A percentile compares a stretch with the other conserved stretches of the same genome.
These are phyloP conservation scores for Rhadinocentrus ornatus DNA, from an alignment of 2,797 vertebrate genomes.

Conservation along the genomic window DNA sequence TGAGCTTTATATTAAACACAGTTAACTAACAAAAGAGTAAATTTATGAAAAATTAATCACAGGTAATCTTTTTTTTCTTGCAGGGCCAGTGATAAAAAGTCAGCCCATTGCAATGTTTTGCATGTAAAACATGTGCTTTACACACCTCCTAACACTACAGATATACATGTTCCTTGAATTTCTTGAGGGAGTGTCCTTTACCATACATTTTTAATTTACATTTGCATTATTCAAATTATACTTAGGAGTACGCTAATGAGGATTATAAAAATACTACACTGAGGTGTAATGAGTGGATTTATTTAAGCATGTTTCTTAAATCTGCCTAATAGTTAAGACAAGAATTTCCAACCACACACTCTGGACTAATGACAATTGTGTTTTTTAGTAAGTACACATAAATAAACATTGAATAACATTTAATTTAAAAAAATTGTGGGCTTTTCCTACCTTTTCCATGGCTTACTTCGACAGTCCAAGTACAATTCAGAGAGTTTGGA, in stretches of 20 bases:
- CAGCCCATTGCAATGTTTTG: slow-evolving; percentile 26
- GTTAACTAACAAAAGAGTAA: not conserved
- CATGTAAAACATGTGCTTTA: slow-evolving; percentile 20
- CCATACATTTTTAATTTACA: slow-evolving; percentile 17
- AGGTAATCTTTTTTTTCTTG: not conserved
- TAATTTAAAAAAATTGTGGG: not conserved
- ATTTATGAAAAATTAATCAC: not conserved
- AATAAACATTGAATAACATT: not conserved
- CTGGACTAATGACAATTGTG: not conserved
- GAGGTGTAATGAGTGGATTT: not conserved
- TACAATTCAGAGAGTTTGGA: slow-evolving; percentile 97
- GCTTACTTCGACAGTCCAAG: slow-evolving; percentile 97
- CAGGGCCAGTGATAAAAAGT: not conserved
- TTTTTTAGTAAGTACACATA: not conserved
- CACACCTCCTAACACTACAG: not conserved
- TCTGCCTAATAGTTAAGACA: not conserved
- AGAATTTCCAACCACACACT: not conserved
- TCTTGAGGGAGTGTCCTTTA: not conserved
- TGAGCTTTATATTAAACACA: not conserved
- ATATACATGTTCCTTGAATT: slow-evolving; percentile 13
- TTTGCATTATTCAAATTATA: slow-evolving; percentile 30
- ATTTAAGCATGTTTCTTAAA: not conserved
- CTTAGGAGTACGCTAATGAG: not conserved
- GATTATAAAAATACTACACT: not conserved
- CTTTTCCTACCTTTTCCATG: slow-evolving; percentile 88